A percentile compares a stretch with the other conserved stretches of the same genome.
Conservation (phyloP, 2,888 invertebrate species). For the Drosophila yooni region DNA sequence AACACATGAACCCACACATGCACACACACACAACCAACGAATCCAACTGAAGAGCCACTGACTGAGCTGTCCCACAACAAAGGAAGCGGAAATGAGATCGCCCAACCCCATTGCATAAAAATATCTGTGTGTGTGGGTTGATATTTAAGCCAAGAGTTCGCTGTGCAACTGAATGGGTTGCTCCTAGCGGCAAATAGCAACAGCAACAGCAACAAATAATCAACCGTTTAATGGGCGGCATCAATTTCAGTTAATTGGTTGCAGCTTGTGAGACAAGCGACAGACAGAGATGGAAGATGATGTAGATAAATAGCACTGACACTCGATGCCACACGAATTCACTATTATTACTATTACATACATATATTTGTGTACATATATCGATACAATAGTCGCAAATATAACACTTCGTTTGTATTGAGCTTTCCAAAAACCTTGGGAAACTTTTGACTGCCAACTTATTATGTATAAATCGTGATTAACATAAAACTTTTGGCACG, state of each 20-base stretch:
- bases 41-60: constrained; percentile 20
- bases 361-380: not conserved
- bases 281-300: not conserved
- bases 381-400: no score
- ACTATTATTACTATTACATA: not conserved
- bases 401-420: not conserved
- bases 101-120: constrained; percentile 26
- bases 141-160: not conserved
- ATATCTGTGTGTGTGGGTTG: not conserved
- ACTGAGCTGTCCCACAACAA: constrained; percentile 51
- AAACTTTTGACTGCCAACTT: not conserved
- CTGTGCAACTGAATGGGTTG: constrained; percentile 3
- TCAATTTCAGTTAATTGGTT: constrained; percentile 57
- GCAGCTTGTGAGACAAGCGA: constrained; percentile 2
- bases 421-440: not conserved
- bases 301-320: not conserved
- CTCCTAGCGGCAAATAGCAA: constrained; percentile 5
- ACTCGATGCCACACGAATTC: not conserved
- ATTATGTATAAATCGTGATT: not conserved
- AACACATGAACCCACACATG: constrained; percentile 28
- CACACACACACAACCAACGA: constrained; percentile 7
- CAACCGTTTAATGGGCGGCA: constrained; percentile 48
- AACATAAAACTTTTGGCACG: not conserved
- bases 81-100: constrained; percentile 72
- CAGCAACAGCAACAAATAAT: constrained; percentile 26